Evolutionary conservation across 2,888 invertebrate species (phyloP), one percentile per base, ranked within the genome.

Genomic region (Volucella inanis): DNA sequence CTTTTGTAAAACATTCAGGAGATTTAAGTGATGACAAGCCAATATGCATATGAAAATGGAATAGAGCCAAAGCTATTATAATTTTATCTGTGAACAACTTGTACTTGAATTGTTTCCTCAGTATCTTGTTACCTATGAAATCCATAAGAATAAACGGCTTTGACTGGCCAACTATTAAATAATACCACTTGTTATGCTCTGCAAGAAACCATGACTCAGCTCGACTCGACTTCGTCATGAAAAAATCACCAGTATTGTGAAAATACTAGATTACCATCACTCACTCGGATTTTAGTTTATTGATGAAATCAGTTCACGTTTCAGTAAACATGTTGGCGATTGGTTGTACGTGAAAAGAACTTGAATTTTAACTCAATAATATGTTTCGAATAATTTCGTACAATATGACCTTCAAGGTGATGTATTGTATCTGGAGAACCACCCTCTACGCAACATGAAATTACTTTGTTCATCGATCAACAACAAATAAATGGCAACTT

Each of bases 241-340:
- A 6, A 49, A 47, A 61, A 18, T 18, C 38, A 1, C 2, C 12
- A 52, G 38, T 22, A 39, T 59, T 52, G 50, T 11, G 50, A 62
- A 61, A 52, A 31, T 31, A 55, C 22, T 12, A 39, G 38, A 14
- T 31, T 41, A 15, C 22, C 14, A 38, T 8, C 38, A 52, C 18
- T 15, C 31, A 18, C 18, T 38, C 43, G 39, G 43, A 31, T 43
- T 31, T 57, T 8, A 38, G 18, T 47, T 39, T 18, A 55, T 55
- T 54, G 52, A 8, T 52, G 77, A 45, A 78, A 70, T 62, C 70
- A 41, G 49, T 78, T 70, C 70, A 78, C 77, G 70, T 78, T 62
- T 49, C 77, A 78, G 22, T 78, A 70, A 55, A 55, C 64, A 64
- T 62, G 6, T 78, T 64, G 55, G 22, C 38, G 55, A 49, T 39